Conservation (phyloP, 2,888 invertebrate genomes). For the Steinernema hermaphroditum region DNA sequence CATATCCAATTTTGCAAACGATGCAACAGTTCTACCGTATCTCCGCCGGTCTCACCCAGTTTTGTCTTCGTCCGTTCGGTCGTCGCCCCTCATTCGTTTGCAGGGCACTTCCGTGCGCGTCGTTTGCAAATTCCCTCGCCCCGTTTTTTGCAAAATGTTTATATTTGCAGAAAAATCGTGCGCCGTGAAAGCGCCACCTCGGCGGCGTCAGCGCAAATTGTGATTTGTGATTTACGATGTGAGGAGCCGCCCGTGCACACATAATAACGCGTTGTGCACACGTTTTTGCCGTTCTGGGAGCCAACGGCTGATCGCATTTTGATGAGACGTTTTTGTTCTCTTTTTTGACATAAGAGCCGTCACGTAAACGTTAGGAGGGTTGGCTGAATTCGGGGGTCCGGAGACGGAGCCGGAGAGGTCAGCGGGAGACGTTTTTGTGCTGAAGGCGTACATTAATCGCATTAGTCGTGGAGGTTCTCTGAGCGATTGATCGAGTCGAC, state of each 20-base stretch:
- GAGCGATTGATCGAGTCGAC: slow-evolving; percentile 21
- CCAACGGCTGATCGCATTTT: background rate
- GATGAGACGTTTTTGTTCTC: background rate
- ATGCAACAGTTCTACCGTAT: too few species aligned
- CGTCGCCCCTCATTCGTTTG: background rate
- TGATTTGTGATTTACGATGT: slow-evolving; percentile 6
- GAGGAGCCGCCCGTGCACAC: background rate
- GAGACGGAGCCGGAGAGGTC: background rate
- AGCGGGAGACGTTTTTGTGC: background rate
- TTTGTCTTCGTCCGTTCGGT: background rate
- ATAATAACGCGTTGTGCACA: slow-evolving; percentile 20
- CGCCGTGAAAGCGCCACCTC: background rate
- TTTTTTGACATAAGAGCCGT: background rate
- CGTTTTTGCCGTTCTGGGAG: slow-evolving; percentile 22
- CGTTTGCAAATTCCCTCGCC: background rate
- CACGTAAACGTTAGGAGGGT: background rate
- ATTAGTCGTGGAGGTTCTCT: slow-evolving; percentile 19
- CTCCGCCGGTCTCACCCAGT: too few species aligned
- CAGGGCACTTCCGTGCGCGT: slow-evolving; percentile 2
- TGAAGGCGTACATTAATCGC: slow-evolving; percentile 7
- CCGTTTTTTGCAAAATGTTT: slow-evolving; percentile 23
- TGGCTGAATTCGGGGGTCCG: background rate
- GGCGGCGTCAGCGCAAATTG: background rate
- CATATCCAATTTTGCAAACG: too few species aligned
- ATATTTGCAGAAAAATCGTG: slow-evolving; percentile 17